Evolutionary conservation across 2,797 vertebrate species (phyloP), one percentile per base, ranked within the genome.

Genomic region (Sebastolobus alascanus): DNA sequence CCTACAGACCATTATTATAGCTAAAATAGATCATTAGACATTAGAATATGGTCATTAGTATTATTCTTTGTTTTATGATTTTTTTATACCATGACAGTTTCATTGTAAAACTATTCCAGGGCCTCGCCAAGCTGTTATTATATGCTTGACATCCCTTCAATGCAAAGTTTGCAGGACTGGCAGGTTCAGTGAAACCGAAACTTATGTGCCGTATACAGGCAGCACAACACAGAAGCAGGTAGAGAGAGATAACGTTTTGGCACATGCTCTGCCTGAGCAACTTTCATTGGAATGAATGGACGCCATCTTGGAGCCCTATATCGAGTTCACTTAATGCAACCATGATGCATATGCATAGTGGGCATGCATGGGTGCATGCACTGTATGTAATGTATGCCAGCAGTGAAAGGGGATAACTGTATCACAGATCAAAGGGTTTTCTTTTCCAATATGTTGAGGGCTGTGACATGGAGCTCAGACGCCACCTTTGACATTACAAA

Each of bases 21-120:
- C 72, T n/a, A 8, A 54, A 64, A 52, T 10, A 18, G 16, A 46
- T 46, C 43, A 18, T 46, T 46, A 33, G 11, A 8, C 43, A 46
- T 46, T 46, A 46, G 43, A 46, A 18, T 46, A 43, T 16, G 40
- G 43, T 46, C 43, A 46, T 18, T 43, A 14, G 14, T 43, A 37
- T 35, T 37, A 27, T 7, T 27, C 2, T 25, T 46, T 38, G 16
- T 61, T 8, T 52, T 50, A 60, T 43, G 40, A 46, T 18, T 46
- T 46, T 46, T 2, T 18, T 46, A 46, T 46, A 46, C 18, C 3
- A 46, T 31, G 31, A 31, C 31, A 31, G 31, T 46, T 46, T 46
- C 0, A 46, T 0, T 43, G 6, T 43, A 43, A 43, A 43, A 43
- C 40, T 43, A 43, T 43, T 1, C 40, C 0, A 0, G 14, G 40